A percentile compares a stretch with the other conserved stretches of the same genome.
These are phyloP conservation scores for Poeciliopsis infans DNA, from an alignment of 2,797 vertebrate genomes.

Conservation along the genomic window DNA sequence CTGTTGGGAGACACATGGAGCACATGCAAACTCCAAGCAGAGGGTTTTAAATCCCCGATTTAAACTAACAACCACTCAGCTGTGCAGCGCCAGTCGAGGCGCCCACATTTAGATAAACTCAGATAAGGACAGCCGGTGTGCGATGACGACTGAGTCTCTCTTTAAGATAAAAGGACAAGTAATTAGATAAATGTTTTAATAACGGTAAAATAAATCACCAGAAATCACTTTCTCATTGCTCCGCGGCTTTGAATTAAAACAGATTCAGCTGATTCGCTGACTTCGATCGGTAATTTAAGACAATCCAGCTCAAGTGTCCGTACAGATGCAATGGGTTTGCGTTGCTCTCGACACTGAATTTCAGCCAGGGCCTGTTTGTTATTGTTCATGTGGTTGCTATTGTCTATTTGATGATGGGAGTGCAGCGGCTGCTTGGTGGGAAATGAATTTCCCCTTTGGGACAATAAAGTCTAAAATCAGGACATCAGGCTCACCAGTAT, in stretches of 20 bases:
- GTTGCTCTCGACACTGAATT: neutral
- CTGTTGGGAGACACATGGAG: neutral
- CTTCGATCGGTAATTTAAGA: neutral
- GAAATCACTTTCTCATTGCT: neutral
- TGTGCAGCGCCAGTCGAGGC: neutral
- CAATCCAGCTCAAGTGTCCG: neutral
- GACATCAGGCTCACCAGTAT: neutral
- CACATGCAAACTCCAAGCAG: neutral
- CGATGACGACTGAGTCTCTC: neutral
- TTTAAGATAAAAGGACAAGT: neutral
- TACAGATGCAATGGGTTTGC: neutral
- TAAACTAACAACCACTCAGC: neutral
- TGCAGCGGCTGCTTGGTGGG: no score
- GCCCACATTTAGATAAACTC: neutral
- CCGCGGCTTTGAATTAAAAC: neutral
- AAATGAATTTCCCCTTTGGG: no score
- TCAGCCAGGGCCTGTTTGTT: neutral
- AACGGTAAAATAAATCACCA: neutral
- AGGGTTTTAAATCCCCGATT: neutral
- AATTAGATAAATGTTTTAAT: neutral
- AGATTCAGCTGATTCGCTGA: neutral
- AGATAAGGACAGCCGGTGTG: neutral
- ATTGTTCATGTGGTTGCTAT: no score
- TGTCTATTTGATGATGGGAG: no score
- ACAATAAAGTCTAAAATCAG: no score